Evolutionary conservation across 2,888 invertebrate species (phyloP).

Genomic region (Macrophya alboannulata): DNA sequence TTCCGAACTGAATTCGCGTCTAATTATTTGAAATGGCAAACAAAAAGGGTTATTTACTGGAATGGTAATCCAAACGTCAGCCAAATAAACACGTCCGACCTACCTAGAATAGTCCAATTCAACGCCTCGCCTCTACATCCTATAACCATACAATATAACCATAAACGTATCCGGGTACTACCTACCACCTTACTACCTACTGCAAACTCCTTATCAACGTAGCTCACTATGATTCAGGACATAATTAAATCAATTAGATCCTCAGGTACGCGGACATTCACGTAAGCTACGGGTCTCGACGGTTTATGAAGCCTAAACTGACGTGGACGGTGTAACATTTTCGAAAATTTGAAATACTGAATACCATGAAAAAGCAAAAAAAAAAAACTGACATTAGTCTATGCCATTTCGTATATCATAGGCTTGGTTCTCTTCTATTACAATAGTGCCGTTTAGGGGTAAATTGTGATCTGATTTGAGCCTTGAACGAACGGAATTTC

Average conservation of each 20-base stretch:
- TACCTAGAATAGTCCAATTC: slow-evolving; percentile 44
- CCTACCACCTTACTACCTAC: slow-evolving; percentile 11
- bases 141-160: background rate
- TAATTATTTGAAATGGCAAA: slow-evolving; percentile 54
- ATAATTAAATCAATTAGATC: slow-evolving; percentile 39
- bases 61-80: slow-evolving; percentile 50
- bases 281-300: background rate
- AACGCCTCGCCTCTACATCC: slow-evolving; percentile 13
- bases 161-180: background rate
- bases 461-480: slow-evolving; percentile 4
- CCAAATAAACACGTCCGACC: slow-evolving; percentile 54
- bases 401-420: background rate
- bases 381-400: background rate
- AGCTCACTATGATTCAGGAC: slow-evolving; percentile 8
- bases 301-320: background rate
- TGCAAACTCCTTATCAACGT: slow-evolving; percentile 31
- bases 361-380: background rate
- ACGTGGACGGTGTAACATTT: background rate
- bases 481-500: background rate
- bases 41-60: slow-evolving; percentile 54
- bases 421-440: background rate
- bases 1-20: slow-evolving; percentile 40
- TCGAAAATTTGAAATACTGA: background rate
- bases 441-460: background rate
- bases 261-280: background rate